Evolutionary conservation across 2,888 invertebrate species (phyloP).

Genomic region (Agriotes lineatus): DNA sequence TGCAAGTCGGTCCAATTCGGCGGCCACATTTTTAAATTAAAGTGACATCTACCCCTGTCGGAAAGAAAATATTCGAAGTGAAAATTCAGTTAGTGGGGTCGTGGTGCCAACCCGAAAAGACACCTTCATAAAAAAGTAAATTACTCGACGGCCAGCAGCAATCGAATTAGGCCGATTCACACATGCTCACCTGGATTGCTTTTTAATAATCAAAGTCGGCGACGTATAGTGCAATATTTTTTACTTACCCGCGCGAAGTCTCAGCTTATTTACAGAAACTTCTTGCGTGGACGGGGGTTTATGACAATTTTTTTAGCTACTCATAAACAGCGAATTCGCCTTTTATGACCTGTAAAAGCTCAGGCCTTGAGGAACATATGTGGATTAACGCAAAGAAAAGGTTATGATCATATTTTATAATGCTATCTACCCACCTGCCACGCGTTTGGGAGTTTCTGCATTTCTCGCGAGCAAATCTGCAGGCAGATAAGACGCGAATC

Average conservation of each 20-base stretch:
- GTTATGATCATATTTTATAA: conserved; percentile 9
- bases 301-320: conserved; percentile 16
- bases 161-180: conserved; percentile 1
- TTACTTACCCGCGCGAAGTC: background rate
- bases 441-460: background rate
- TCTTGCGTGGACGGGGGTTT: background rate
- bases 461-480: background rate
- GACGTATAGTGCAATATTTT: background rate
- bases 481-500: background rate
- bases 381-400: conserved; percentile 6
- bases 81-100: conserved; percentile 22
- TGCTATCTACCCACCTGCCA: background rate
- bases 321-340: background rate
- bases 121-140: conserved; percentile 21
- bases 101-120: conserved; percentile 2
- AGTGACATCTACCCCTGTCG: background rate
- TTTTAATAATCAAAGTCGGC: background rate
- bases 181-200: background rate
- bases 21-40: conserved; percentile 8
- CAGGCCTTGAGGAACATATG: background rate
- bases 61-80: conserved; percentile 21
- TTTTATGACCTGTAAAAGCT: conserved; percentile 13
- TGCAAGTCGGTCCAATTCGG: background rate
- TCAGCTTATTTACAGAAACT: conserved; percentile 2
- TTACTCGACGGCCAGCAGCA: conserved; percentile 9